phyloP scores from a whole-genome alignment of 2,113 vertebrate genomes.

The Sebastes schlegelii region DNA sequence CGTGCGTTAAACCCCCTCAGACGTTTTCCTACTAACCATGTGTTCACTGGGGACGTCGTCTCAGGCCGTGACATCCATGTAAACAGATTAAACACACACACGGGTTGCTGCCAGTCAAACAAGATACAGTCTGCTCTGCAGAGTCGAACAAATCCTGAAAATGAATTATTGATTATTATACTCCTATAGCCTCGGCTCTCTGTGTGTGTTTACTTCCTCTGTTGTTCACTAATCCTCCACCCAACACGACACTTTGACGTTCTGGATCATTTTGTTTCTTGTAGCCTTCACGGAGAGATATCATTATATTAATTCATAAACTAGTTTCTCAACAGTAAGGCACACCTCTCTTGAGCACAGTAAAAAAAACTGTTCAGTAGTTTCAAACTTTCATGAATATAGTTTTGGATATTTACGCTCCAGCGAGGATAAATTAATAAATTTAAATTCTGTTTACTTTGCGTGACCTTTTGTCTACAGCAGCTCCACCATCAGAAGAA shows the following conservation, averaged over 20 bases:
- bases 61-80: neutral
- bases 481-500: too few relatives aligned
- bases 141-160: constrained; percentile 52
- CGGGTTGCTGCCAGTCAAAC: neutral
- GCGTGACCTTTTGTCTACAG: neutral
- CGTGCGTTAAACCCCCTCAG: neutral
- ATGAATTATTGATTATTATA: constrained; percentile 55
- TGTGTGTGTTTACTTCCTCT: constrained; percentile 6
- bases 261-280: neutral
- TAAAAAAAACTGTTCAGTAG: neutral
- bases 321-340: neutral
- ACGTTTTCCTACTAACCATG: neutral
- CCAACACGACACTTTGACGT: neutral
- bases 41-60: neutral
- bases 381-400: neutral
- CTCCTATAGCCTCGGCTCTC: constrained; percentile 2
- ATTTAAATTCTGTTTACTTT: neutral
- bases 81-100: constrained; percentile 12
- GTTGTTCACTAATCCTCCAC: constrained; percentile 15
- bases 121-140: neutral
- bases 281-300: neutral
- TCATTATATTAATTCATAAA: neutral
- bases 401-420: neutral
- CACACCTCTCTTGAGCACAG: neutral
- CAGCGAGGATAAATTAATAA: neutral